Base-by-base conservation (phyloP, 1,140 invertebrate genomes). In the Pseudomyrmex dendroicus region DNA sequence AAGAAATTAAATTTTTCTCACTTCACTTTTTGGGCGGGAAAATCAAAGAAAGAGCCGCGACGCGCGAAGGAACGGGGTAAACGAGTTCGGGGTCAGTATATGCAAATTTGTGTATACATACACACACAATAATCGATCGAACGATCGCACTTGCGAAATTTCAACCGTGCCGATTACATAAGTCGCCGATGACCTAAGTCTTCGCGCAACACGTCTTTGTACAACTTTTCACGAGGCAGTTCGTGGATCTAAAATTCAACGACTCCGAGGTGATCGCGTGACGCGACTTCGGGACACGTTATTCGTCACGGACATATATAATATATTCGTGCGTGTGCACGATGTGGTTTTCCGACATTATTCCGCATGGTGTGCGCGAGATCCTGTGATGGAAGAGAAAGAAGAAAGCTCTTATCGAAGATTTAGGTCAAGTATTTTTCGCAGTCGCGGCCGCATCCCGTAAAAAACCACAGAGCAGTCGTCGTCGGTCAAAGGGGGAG, bases 401-500 rank as follows among this genome's bases (percentile, higher is more conserved):
- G 35, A 35, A 46, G 20, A 2, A 73, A n/a, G 15, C 44, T 72
- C 72, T 72, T 61, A 61, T 80, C 59, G 17, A 2, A 64, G n/a
- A 82, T 82, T 74, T 82, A 48, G 78, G 72, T 74, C 78, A 74
- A 54, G 78, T 73, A 54, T 68, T 35, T 35, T 35, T 22, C 67
- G n/a, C 54, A 20, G 20, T 22, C 46, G 20, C 54, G 25, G 78
- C 76, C 76, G 66, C 76, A 80, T 66, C 76, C 56, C 76, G 44
- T 20, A 20, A 74, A 74, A 63, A 63, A 17, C 44, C 59, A 74
- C 70, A 35, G 22, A 56, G n/a, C 50, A 35, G 35, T 35, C 35
- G 35, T 70, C 50, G 20, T 17, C 22, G 15, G 48, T 7, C 35
- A 35, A 35, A 35, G 35, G 35, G 35, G 35, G 5, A 35, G 35